phyloP scores from a whole-genome alignment of 2,113 vertebrate genomes.

The Cariama cristata region DNA sequence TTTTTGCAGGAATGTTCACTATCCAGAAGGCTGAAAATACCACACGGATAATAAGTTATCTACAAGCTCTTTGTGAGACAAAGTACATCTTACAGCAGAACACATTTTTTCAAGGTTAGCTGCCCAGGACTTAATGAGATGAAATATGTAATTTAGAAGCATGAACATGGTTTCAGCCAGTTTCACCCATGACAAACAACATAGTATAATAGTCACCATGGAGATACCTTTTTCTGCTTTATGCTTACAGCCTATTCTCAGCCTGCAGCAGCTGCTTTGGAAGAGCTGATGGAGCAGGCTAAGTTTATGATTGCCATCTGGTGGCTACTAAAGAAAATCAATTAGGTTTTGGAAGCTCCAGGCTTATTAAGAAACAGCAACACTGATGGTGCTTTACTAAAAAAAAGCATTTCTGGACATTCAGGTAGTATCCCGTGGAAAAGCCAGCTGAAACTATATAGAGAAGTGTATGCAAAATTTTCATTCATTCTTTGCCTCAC shows the following conservation, averaged over 20 bases:
- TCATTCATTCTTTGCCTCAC: background rate
- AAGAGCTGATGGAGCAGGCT: background rate
- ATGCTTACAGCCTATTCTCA: background rate
- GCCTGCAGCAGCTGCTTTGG: background rate
- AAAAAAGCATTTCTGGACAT: background rate
- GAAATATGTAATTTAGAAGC: constrained; percentile 13
- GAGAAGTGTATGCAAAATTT: background rate
- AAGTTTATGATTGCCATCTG: constrained; percentile 58
- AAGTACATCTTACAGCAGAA: background rate
- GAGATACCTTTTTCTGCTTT: constrained; percentile 21
- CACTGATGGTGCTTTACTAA: background rate
- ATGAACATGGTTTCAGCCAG: background rate
- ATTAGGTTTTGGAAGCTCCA: background rate
- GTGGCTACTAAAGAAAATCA: constrained; percentile 39
- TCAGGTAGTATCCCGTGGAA: background rate
- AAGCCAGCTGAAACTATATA: background rate
- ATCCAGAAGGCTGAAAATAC: background rate
- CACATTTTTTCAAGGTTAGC: background rate
- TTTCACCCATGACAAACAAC: constrained; percentile 28
- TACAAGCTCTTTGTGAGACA: background rate
- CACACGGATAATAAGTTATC: background rate
- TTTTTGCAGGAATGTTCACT: background rate
- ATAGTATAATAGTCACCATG: constrained; percentile 21
- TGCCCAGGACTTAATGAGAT: constrained; percentile 11
- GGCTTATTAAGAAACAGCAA: background rate